Base-by-base conservation (phyloP, 2,888 invertebrate species). In the Petrolisthes manimaculis region DNA sequence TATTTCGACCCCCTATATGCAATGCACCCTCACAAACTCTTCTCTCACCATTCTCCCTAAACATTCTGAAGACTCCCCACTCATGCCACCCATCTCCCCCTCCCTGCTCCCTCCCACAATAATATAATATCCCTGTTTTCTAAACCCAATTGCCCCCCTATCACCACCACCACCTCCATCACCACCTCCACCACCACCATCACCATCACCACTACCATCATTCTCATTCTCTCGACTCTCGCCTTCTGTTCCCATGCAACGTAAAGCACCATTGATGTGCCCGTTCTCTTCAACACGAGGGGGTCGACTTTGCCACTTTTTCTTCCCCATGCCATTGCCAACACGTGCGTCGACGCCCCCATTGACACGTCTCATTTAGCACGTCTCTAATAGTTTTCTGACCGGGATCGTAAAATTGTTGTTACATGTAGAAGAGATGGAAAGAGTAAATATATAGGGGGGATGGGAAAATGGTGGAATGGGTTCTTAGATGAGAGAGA, bases 311-410 rank as follows among this genome's bases (percentile, higher is more conserved):
- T 3, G 71, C n/a, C 6, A 61, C 37, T 9, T 18, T 4, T 14
- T 61, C 21, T n/a, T 71, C 71, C 21, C 71, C 21, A 18, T n/a
- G 3, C 14, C 71, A 71, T 71, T 71, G 6, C 71, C 21, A 18
- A 71, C 71, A 71, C 71, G 71, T 71, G 71, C 71, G 37, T 37
- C 71, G 21, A 71, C 21, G 14, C 21, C 6, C n/a, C 21, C 71
- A n/a, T 71, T 71, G 71, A 71, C 71, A 71, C 71, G 71, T 71
- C 71, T 71, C 71, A 71, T 71, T 71, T 71, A 21, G 71, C 71
- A 18, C 21, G 14, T 6, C 21, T 61, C 21, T n/a, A n/a, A 71
- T n/a, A n/a, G 21, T 18, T 71, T 71, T 71, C 21, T 6, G 71
- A 21, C 6, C n/a, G 14, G 71, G 71, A 71, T 71, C 71, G 71